A percentile compares a stretch with the other conserved stretches of the same genome.
phyloP scores from a whole-genome alignment of 2,797 vertebrate species.

The Petrocephalus schoutedeni region DNA sequence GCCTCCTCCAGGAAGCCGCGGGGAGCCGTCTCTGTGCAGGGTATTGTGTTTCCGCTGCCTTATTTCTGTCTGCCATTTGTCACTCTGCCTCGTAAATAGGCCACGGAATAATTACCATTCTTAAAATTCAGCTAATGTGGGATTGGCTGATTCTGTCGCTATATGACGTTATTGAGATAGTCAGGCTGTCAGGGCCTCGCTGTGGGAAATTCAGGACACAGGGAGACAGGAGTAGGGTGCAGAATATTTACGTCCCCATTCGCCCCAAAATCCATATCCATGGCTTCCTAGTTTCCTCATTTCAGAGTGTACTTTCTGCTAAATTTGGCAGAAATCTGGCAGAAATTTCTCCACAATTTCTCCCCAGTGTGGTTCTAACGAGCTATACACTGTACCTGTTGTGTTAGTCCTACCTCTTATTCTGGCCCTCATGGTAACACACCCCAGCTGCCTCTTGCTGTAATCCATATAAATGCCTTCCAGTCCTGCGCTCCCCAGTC shows the following conservation, averaged over 20 bases:
- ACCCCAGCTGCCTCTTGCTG: too few species aligned
- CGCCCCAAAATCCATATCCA: background rate
- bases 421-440: too few species aligned
- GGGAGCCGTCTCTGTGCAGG: background rate
- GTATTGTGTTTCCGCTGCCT: background rate
- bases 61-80: background rate
- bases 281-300: background rate
- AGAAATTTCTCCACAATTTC: too few species aligned
- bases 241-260: background rate
- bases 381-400: too few species aligned
- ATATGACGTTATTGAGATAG: background rate
- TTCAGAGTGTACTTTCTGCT: background rate
- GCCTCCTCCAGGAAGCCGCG: background rate
- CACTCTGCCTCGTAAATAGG: background rate
- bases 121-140: background rate
- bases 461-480: too few species aligned
- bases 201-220: background rate
- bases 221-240: background rate
- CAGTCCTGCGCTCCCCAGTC: too few species aligned
- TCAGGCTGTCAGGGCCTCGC: background rate
- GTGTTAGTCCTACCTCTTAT: too few species aligned
- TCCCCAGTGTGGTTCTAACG: too few species aligned
- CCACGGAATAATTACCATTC: slow-evolving; percentile 13
- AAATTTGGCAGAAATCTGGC: too few species aligned
- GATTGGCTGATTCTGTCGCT: background rate